phyloP scores from a whole-genome alignment of 2,113 vertebrate species.

The Paramormyrops kingsleyae region DNA sequence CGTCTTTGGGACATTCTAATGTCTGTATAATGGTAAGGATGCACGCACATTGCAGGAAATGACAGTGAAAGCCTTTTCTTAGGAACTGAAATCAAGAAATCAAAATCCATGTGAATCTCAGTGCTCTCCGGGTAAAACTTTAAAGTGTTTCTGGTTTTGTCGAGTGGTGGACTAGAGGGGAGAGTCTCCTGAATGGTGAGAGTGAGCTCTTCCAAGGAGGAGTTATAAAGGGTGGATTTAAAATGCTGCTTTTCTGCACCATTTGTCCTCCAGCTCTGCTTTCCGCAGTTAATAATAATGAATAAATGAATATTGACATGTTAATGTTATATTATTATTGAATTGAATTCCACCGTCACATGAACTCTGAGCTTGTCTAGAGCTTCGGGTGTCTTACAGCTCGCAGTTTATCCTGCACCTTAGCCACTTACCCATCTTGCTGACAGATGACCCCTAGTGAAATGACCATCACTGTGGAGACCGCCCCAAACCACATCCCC shows the following conservation, averaged over 20 bases:
- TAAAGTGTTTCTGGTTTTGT: background rate
- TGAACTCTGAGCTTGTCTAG: background rate
- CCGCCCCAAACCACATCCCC: slow-evolving; percentile 66
- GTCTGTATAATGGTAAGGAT: background rate
- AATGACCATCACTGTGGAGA: slow-evolving; percentile 65
- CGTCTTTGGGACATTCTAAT: background rate
- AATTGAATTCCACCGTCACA: background rate
- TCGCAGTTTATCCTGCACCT: background rate
- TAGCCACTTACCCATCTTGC: background rate
- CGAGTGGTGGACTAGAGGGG: background rate
- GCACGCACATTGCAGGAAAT: background rate
- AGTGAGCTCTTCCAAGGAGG: background rate
- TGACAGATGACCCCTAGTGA: slow-evolving; percentile 1
- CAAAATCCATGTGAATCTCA: background rate
- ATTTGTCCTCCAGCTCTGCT: background rate
- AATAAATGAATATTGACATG: background rate
- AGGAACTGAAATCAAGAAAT: background rate
- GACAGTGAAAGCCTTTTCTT: background rate
- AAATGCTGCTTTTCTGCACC: background rate
- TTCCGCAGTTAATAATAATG: background rate
- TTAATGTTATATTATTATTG: background rate
- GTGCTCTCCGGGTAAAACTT: background rate
- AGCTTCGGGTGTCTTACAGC: background rate
- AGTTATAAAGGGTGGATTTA: background rate
- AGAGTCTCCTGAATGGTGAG: too few species aligned